These are phyloP conservation scores for Maconellicoccus hirsutus DNA, from an alignment of 1,140 invertebrate species.

Conservation along the genomic window DNA sequence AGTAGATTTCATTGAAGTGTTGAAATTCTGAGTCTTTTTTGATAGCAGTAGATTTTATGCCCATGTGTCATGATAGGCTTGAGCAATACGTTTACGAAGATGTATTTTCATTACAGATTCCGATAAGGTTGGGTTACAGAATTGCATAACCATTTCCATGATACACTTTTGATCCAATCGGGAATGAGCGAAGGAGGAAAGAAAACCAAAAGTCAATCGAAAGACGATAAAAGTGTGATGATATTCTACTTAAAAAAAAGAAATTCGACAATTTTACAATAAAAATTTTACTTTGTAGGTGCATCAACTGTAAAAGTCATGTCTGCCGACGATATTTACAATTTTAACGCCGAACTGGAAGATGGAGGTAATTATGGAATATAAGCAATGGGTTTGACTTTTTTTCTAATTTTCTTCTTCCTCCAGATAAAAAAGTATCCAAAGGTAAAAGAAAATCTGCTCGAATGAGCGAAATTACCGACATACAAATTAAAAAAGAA, in stretches of 20 bases:
- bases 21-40: no score
- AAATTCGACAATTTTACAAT: no score
- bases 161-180: constrained; percentile 11
- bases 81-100: no score
- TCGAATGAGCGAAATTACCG: neutral
- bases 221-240: neutral
- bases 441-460: neutral
- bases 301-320: constrained; percentile 23
- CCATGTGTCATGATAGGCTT: no score
- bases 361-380: constrained; percentile 25
- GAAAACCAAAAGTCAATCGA: neutral
- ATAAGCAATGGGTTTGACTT: constrained; percentile 3
- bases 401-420: neutral
- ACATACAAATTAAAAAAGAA: neutral
- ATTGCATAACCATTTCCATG: neutral
- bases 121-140: no score
- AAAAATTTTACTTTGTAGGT: no score
- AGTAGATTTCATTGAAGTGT: no score
- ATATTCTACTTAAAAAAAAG: no score
- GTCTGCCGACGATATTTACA: constrained; percentile 25
- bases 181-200: constrained; percentile 21
- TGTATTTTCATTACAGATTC: no score
- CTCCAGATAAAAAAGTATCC: neutral
- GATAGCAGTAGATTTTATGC: no score
- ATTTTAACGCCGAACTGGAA: constrained; percentile 26